Base-by-base conservation (phyloP, 2,797 vertebrate species). In the Labeo calbasu region DNA sequence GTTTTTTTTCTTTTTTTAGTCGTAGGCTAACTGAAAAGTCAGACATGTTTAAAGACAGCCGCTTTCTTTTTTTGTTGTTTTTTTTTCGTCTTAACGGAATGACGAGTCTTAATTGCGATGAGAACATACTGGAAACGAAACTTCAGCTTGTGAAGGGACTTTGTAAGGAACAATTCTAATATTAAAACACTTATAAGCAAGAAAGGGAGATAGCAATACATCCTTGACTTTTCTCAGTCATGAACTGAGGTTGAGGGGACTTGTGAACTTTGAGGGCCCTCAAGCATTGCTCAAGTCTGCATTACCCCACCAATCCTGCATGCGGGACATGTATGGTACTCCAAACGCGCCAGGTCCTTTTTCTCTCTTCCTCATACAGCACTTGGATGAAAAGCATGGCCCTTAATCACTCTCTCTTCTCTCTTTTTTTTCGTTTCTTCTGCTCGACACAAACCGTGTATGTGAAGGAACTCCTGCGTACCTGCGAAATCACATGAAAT, bases 241-340 rank as follows among this genome's bases (percentile, higher is more conserved):
- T 59, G 46, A 76, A 50, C 70, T 85, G 78, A 85, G 25, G 63
- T 76, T 79, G 61, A 86, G 70, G 81, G 78, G 76, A 79, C 69
- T 79, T 82, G 77, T 85, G 85, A 81, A 83, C 70, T 69, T 85
- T 83, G 85, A 85, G 87, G 84, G 86, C 88, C 53, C 90, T 89
- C 78, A 80, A 92, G 88, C 90, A 92, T 87, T 93, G 92, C 92
- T 79, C 83, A 92, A 94, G 91, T 93, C 82, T 90, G 86, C 70
- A 82, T 85, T 84, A 82, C 83, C 85, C 87, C 73, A 92, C 88
- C 90, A 89, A 94, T 94, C 95, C 95, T 96, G 96, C 96, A 96
- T 96, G 96, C 96, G 93, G 96, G 96, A 95, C 96, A 96, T 97
- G 96, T 96, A 95, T 89, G 96, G 96, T 92, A 91, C 88, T 91